Base-by-base conservation (phyloP, 1,140 invertebrate genomes). In the Drosophila nebulosa region DNA sequence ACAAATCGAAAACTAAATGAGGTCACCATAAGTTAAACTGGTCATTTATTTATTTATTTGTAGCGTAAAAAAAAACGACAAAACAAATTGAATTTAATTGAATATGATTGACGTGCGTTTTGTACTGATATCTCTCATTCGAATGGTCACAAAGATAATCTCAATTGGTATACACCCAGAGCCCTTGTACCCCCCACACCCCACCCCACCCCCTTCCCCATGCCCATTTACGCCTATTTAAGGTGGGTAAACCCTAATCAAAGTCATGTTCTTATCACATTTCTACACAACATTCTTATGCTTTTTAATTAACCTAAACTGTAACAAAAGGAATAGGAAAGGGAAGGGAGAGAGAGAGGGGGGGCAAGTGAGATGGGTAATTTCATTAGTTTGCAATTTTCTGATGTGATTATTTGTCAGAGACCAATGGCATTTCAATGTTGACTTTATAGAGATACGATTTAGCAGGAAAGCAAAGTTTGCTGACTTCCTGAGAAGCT, bases 51-150 rank as follows among this genome's bases (percentile, higher is more conserved):
- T 74, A 61, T 73, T 70, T 64, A 65, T 55, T 73, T 85, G 50
- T 85, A 67, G 80, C 80, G 77, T 85, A 61, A 80, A n/a, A n/a
- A n/a, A n/a, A n/a, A 84, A 79, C 62, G 64, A 75, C 46, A 35
- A 58, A 76, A n/a, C 61, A 75, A 73, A 84, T 80, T 85, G 55
- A 56, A 52, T 78, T 69, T 85, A 78, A 85, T 85, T 78, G 77
- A 68, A 78, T 86, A 80, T 80, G 73, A 86, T 85, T 80, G 69
- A 76, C 50, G 69, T 74, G 24, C 35, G 50, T 69, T 67, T 63
- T 32, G 14, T 46, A 14, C 36, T 32, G 58, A 72, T 70, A 69
- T 70, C 65, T 24, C 46, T 30, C 42, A 0, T 14, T 9, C 22
- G 3, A 21, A 2, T 18, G 4, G 2, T 3, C 9, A 46, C 1